phyloP scores from a whole-genome alignment of 2,797 vertebrate genomes.

The Gymnoscopelus microlampas region DNA sequence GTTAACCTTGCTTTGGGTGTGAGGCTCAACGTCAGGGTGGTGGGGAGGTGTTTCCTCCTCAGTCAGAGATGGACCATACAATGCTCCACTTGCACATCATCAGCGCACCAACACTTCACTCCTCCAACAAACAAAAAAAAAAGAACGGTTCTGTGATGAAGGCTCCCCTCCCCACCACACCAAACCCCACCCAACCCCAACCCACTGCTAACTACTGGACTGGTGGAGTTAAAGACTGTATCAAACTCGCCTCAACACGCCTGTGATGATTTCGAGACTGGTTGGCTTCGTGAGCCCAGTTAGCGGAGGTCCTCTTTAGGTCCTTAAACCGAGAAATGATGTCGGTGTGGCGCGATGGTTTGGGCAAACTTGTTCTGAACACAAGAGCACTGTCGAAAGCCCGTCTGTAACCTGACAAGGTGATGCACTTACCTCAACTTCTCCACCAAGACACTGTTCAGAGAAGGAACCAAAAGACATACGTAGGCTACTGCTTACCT shows the following conservation, averaged over 20 bases:
- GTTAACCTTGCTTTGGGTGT: constrained; percentile 91
- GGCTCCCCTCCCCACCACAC: no score
- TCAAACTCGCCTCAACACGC: constrained; percentile 25
- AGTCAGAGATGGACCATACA: constrained; percentile 80
- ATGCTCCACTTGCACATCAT: constrained; percentile 78
- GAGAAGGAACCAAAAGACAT: constrained; percentile 44
- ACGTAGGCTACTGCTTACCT: constrained; percentile 13
- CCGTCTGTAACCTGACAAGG: constrained; percentile 16
- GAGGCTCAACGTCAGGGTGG: constrained; percentile 81
- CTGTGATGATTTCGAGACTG: constrained; percentile 31
- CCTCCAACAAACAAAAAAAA: constrained; percentile 48
- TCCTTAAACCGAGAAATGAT: constrained; percentile 16
- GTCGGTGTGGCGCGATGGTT: not conserved
- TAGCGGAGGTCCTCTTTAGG: constrained; percentile 23
- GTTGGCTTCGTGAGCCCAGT: constrained; percentile 22
- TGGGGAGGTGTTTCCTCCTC: constrained; percentile 78
- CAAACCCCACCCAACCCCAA: no score
- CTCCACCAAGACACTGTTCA: constrained; percentile 55
- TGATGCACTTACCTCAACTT: constrained; percentile 66
- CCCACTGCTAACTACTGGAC: constrained; percentile 5
- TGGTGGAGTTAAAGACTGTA: constrained; percentile 16
- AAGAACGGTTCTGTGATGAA: no score
- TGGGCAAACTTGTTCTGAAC: constrained; percentile 29
- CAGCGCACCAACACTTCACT: constrained; percentile 81
- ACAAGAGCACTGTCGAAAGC: constrained; percentile 42